Conservation (phyloP, 2,113 vertebrate genomes). For the Hucho hucho region DNA sequence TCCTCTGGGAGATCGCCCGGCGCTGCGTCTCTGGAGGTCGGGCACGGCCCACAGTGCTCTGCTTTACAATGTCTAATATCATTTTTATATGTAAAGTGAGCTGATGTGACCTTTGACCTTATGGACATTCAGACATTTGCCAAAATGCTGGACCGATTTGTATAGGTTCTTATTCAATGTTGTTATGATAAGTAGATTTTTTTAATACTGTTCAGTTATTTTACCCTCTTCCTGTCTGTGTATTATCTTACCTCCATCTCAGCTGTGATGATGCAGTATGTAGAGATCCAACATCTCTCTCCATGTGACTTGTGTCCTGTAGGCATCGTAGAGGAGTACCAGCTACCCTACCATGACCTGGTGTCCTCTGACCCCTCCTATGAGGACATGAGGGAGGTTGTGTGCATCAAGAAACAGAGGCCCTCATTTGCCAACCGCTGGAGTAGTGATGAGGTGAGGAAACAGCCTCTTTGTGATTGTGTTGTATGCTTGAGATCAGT, state of each 20-base stretch:
- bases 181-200: too few species aligned
- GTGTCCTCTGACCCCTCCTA: slow-evolving; percentile 93
- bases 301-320: not conserved
- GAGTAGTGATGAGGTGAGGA: slow-evolving; percentile 89
- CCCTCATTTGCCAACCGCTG: slow-evolving; percentile 93
- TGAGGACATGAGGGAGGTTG: slow-evolving; percentile 93
- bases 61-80: not conserved
- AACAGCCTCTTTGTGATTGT: too few species aligned
- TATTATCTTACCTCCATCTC: too few species aligned
- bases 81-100: too few species aligned
- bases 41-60: slow-evolving; percentile 3
- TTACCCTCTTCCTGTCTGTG: too few species aligned
- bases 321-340: slow-evolving; percentile 97
- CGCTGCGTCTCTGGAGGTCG: slow-evolving; percentile 94
- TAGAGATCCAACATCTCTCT: not conserved
- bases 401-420: slow-evolving; percentile 89
- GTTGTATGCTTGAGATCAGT: too few species aligned
- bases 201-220: too few species aligned
- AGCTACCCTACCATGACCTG: slow-evolving; percentile 91
- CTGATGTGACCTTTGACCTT: too few species aligned
- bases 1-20: slow-evolving; percentile 94
- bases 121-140: too few species aligned
- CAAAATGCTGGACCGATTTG: too few species aligned
- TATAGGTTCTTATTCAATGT: too few species aligned
- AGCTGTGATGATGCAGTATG: too few species aligned